Evolutionary conservation across 2,113 vertebrate genomes (phyloP).

Genomic region (Thunnus thynnus): DNA sequence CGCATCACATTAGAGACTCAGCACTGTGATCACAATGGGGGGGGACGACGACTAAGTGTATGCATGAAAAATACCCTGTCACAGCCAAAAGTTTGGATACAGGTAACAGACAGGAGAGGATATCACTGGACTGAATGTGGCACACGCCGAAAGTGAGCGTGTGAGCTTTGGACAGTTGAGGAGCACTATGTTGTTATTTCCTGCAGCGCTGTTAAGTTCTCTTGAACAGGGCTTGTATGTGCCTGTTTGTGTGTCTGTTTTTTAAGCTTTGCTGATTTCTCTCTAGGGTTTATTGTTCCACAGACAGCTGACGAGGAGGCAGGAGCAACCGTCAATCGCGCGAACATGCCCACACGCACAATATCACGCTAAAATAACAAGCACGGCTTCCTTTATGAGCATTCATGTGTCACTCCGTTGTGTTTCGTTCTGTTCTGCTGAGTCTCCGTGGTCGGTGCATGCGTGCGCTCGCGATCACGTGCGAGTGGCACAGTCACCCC

Average conservation of each 20-base stretch:
- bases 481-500: neutral
- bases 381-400: conserved; percentile 24
- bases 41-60: neutral
- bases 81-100: conserved; percentile 23
- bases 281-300: conserved; percentile 55
- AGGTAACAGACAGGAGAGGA: conserved; percentile 22
- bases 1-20: conserved; percentile 64
- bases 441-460: neutral
- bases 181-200: conserved; percentile 64
- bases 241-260: neutral
- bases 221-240: conserved; percentile 30
- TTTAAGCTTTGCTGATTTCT: conserved; percentile 38
- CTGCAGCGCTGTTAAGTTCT: conserved; percentile 52
- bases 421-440: conserved; percentile 22
- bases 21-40: conserved; percentile 43
- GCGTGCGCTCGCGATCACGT: neutral
- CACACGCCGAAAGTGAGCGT: conserved; percentile 18
- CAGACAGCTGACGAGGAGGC: conserved; percentile 66
- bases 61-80: conserved; percentile 42
- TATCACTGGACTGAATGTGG: conserved; percentile 44
- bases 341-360: conserved; percentile 24
- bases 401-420: conserved; percentile 41
- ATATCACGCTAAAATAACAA: conserved; percentile 42
- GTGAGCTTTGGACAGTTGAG: conserved; percentile 39
- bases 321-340: conserved; percentile 34